Base-by-base conservation (phyloP, 2,113 vertebrate genomes). In the Apeltes quadracus region DNA sequence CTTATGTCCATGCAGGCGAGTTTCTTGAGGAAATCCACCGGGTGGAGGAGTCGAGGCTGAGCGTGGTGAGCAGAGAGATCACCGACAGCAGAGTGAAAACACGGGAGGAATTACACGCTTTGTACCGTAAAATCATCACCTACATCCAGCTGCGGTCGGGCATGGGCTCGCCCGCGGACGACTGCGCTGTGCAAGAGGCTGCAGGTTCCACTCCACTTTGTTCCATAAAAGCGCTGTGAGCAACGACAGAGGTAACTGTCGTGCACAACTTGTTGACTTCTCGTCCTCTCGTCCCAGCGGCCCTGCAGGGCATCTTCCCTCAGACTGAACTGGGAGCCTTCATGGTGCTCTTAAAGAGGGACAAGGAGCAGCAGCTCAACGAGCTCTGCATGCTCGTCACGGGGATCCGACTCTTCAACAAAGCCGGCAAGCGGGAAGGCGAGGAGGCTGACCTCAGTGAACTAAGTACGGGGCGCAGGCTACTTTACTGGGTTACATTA, bases 381-480 rank as follows among this genome's bases (percentile, higher is more conserved):
- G 94, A 96, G 73, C 91, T 99, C 46, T 87, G 91, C 69, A 92
- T 90, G 93, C 88, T 96, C 1, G 95, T 97, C 36, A 95, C 95
- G 1, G 97, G 97, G 53, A 96, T 99, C 85, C 93, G 89, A 8
- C 90, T 99, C 88, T 97, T 96, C 93, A 97, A 97, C 90, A 96
- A 90, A 84, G 89, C 94, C 81, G 89, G 84, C 43, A 78, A 90
- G 36, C 95, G 92, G 78, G 94, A 92, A 79, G 94, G 93, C 67
- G 87, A 94, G 14, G 57, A 90, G 82, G 92, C 95, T 9, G 91
- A 94, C 56, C 87, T 96, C 72, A 62, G 29, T 0, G n/a, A 84
- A 22, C 67, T 87, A 56, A 82, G 90, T 91, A 83, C 25, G 23
- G 20, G 32, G 46, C 43, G 38, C 13, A 51, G 9, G n/a, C 2